phyloP scores from a whole-genome alignment of 23 tunicate species.

The Trididemnum miniatum region DNA sequence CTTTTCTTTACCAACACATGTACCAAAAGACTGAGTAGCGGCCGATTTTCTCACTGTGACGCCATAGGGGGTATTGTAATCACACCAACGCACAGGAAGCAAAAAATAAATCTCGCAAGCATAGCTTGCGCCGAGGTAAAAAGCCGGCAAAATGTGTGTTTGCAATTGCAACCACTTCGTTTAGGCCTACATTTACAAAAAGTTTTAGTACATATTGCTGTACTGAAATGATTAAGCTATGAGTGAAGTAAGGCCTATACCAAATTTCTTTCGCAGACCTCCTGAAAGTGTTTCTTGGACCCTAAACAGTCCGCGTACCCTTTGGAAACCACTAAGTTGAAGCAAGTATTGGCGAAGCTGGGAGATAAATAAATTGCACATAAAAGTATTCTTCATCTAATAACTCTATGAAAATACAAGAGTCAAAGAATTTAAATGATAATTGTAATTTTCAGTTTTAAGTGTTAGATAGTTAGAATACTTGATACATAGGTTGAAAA shows the following conservation, averaged over 20 bases:
- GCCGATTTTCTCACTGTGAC: neutral
- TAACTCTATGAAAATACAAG: no score
- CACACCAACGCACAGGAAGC: neutral
- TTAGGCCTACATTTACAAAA: no score
- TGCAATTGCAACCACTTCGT: neutral
- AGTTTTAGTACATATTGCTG: neutral
- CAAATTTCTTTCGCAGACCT: neutral
- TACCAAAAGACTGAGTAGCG: neutral
- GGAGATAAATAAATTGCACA: no score
- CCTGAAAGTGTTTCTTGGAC: neutral
- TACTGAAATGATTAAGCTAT: neutral
- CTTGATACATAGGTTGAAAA: neutral
- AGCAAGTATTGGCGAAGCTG: no score
- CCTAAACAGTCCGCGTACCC: neutral
- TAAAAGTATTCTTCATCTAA: no score
- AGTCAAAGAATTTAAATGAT: no score
- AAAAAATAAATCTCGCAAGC: neutral
- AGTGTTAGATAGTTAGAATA: no score
- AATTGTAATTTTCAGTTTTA: no score
- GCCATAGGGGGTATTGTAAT: neutral
- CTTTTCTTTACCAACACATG: neutral
- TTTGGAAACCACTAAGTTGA: neutral
- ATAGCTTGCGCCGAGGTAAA: neutral
- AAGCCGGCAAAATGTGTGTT: neutral
- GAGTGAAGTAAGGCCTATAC: neutral